Evolutionary conservation across 2,113 vertebrate genomes (phyloP).

Genomic region (Mystacornis crossleyi): DNA sequence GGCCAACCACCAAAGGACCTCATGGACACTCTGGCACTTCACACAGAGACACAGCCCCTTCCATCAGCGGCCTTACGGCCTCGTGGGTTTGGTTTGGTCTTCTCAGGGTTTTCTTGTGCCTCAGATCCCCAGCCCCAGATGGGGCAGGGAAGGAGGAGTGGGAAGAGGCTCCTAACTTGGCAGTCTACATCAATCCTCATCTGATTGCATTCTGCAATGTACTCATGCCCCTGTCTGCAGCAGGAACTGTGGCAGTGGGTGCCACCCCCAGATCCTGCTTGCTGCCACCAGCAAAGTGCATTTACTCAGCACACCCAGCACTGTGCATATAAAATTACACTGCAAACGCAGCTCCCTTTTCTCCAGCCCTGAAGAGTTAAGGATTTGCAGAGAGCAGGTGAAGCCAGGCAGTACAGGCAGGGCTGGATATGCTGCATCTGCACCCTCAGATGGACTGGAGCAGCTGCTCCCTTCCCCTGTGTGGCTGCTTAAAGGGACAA

Average conservation of each 20-base stretch:
- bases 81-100: not conserved
- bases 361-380: not conserved
- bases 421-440: not conserved
- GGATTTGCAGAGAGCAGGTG: not conserved
- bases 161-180: not conserved
- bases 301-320: not conserved
- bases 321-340: not conserved
- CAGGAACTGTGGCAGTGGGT: not conserved
- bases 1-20: not conserved
- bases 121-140: not conserved
- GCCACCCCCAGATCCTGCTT: not conserved
- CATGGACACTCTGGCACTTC: not conserved
- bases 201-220: not conserved
- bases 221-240: not conserved
- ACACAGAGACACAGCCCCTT: not conserved
- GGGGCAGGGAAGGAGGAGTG: not conserved
- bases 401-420: not conserved
- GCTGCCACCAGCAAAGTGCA: fast-evolving
- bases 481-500: slow-evolving; percentile 1
- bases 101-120: not conserved
- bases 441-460: not conserved
- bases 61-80: not conserved
- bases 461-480: slow-evolving; percentile 12
- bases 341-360: not conserved
- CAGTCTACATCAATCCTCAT: not conserved